These are phyloP conservation scores for Peromyscus aztecus DNA, from an alignment of 2,797 vertebrate genomes.

Conservation along the genomic window DNA sequence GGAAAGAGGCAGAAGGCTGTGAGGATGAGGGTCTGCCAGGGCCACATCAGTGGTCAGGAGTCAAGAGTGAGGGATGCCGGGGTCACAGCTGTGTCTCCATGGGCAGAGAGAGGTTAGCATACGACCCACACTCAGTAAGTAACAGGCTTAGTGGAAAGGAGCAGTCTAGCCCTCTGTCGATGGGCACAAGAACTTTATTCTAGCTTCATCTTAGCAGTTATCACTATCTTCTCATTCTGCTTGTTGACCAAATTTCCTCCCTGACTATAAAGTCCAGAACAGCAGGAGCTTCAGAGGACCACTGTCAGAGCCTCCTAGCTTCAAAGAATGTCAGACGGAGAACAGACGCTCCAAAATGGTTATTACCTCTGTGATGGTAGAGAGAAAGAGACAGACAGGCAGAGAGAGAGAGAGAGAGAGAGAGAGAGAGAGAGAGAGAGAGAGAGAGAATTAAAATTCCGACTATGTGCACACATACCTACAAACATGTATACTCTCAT, in stretches of 20 bases:
- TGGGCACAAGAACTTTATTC: background rate
- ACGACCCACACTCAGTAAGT: fast-evolving
- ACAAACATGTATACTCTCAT: background rate
- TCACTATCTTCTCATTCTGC: background rate
- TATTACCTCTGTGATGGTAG: background rate
- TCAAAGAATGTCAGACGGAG: background rate
- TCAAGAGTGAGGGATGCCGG: background rate
- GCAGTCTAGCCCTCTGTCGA: background rate
- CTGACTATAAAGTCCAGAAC: background rate
- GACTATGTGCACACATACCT: background rate
- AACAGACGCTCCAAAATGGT: background rate
- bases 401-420: background rate
- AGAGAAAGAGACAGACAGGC: background rate
- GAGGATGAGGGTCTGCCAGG: background rate
- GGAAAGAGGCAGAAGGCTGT: background rate
- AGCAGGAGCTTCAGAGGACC: background rate
- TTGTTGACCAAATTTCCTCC: background rate
- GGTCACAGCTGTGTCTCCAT: background rate
- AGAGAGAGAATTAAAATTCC: background rate
- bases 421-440: too few species aligned
- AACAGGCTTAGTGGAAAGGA: background rate
- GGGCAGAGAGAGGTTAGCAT: too few species aligned
- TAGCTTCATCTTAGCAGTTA: background rate
- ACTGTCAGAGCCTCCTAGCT: background rate
- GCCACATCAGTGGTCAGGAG: background rate